These are phyloP conservation scores for Muschampia plurimacula DNA, from an alignment of 2,888 invertebrate genomes.

Conservation along the genomic window DNA sequence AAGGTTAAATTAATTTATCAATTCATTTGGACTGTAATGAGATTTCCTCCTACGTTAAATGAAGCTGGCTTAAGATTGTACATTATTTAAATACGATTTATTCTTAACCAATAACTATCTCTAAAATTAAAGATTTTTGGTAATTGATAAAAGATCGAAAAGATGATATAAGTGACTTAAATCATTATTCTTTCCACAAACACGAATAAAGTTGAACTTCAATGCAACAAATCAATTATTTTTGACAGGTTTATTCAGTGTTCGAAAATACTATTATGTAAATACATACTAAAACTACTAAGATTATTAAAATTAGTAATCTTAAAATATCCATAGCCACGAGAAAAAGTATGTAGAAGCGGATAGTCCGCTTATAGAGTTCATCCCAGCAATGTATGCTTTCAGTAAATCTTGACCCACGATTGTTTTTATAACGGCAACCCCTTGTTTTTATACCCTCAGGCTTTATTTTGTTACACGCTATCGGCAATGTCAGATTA, in stretches of 20 bases:
- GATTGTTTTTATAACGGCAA: slow-evolving; percentile 60
- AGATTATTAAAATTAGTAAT: neutral
- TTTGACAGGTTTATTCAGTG: neutral
- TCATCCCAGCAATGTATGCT: slow-evolving; percentile 40
- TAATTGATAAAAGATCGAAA: no score
- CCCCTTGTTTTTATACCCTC: slow-evolving; percentile 66
- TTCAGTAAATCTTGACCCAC: slow-evolving; percentile 57
- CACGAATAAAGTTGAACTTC: neutral
- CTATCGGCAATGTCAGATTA: slow-evolving; percentile 58
- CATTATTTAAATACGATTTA: neutral
- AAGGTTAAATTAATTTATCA: slow-evolving; percentile 48
- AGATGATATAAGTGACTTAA: no score
- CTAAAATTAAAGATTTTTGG: no score
- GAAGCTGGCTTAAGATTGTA: neutral
- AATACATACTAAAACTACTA: no score
- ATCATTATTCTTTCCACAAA: no score
- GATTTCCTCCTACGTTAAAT: slow-evolving; percentile 8
- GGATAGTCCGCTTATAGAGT: slow-evolving; percentile 17
- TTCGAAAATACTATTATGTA: neutral
- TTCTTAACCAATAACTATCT: no score
- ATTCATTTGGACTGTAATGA: slow-evolving; percentile 36
- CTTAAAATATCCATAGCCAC: neutral
- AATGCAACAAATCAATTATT: neutral
- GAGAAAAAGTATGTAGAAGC: neutral
- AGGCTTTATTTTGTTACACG: slow-evolving; percentile 64